Evolutionary conservation across 2,113 vertebrate species (phyloP), one percentile per base, ranked within the genome.

Genomic region (Sturnus vulgaris): DNA sequence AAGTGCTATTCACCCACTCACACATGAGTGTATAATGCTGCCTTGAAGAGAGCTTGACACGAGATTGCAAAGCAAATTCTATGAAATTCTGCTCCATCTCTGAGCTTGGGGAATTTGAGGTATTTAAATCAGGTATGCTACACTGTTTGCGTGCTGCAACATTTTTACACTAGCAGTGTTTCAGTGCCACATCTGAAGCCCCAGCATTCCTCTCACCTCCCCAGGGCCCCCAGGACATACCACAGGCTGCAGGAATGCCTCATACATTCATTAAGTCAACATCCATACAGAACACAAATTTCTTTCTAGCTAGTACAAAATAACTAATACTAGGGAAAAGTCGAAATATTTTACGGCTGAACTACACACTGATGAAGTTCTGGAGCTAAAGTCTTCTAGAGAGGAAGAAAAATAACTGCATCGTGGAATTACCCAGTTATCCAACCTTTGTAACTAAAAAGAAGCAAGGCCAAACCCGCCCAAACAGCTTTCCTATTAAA

Each of bases 1-100:
- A 95, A 95, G 63, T 13, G 60, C 86, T 88, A 28, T 70, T 93
- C 95, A 88, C 86, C 83, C 92, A 78, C 95, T 71, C 86, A 91
- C 0, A 0, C 52, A 78, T 1, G 0, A 83, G 55, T 5, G 14
- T n/a, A 84, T 68, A 92, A 85, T 16, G 73, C 84, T 60, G 69
- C 84, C 86, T 93, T 88, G 71, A 92, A 39, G 46, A 56, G n/a
- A 84, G 77, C 40, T 87, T 13, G 7, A 27, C 66, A 71, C 1
- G 61, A 90, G 50, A 91, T 93, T 91, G 95, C 89, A 90, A 80
- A 69, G 71, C 66, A 92, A 91, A 47, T 76, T 44, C 42, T 27
- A 52, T 66, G 24, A 87, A 92, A 76, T 63, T 40, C 52, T 77
- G 42, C 56, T 91, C 63, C 30, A 25, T 56, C 65, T 68, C 52